A percentile compares a stretch with the other conserved stretches of the same genome.
Conservation (phyloP, 2,888 invertebrate genomes). For the Amblyjoppa proteus region DNA sequence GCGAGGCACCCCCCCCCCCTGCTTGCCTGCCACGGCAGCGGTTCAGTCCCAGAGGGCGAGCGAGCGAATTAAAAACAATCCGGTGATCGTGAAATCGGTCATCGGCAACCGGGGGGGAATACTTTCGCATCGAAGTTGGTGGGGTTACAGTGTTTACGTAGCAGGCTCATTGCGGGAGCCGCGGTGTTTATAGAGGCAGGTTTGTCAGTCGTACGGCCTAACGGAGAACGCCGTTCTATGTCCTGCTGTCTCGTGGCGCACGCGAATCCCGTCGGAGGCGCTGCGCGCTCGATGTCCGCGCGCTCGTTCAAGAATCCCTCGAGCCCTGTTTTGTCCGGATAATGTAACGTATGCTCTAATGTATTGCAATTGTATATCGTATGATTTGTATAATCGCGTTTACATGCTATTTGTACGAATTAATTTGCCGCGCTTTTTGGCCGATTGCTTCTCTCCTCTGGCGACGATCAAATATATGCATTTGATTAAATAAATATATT, state of each 20-base stretch:
- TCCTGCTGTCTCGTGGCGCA: not conserved
- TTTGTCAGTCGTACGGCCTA: not conserved
- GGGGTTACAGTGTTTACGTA: too few species aligned
- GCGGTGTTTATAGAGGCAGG: not conserved
- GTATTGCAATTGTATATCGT: constrained; percentile 1
- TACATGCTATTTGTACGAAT: not conserved
- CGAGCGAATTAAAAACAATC: not conserved
- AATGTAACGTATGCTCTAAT: not conserved
- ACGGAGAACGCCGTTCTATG: constrained; percentile 2
- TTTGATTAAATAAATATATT: not conserved
- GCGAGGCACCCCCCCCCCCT: not conserved
- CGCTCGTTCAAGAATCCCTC: constrained; percentile 53
- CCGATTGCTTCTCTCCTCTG: constrained; percentile 16
- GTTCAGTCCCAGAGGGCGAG: not conserved
- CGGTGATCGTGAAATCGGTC: not conserved
- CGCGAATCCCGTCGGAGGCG: constrained; percentile 12
- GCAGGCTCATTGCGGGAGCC: not conserved
- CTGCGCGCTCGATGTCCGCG: constrained; percentile 22
- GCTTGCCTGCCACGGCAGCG: not conserved
- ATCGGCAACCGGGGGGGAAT: not conserved
- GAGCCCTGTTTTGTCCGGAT: not conserved
- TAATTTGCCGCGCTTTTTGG: constrained; percentile 16
- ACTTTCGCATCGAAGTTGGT: too few species aligned
- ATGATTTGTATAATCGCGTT: not conserved
- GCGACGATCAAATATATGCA: constrained; percentile 20